Evolutionary conservation across 2,113 vertebrate species (phyloP), one percentile per base, ranked within the genome.

Genomic region (Rana temporaria): DNA sequence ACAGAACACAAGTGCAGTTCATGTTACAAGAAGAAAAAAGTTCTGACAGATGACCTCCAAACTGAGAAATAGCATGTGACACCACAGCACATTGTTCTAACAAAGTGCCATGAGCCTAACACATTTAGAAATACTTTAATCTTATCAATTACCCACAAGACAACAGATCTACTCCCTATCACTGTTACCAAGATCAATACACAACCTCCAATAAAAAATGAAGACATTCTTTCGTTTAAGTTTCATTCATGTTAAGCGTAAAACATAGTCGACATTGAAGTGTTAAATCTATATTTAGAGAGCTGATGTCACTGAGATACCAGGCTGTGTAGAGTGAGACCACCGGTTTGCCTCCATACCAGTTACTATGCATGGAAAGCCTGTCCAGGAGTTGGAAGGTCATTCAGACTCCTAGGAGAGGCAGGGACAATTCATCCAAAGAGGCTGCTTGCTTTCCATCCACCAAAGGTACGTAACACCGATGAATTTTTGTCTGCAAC

Each of bases 261-360:
- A 91, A 90, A 93, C 91, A 92, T 93, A 91, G 92, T 92, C 93
- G 93, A 90, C 90, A 89, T 86, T 92, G 85, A 89, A 94, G 90
- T 92, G 93, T 90, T 89, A 90, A 86, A 82, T 91, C 97, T 98
- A 99, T 96, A 96, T 97, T 95, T 99, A 99, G 95, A 90, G 88
- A 86, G 90, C 95, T 98, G 97, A 99, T 96, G 97, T 96, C 98
- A 98, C 93, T 93, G 90, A 91, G 91, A 95, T 96, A 94, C 95
- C 95, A 94, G 87, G 90, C 91, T 93, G 93, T 90, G 89, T 90
- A 91, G 89, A 92, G 90, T 92, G 94, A 93, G 89, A 91, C 91
- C 90, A 62, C 90, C 91, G 85, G 87, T 91, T 93, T 88, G 87
- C 90, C 86, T 89, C 88, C 55, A 89, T 89, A 87, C 88, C 86